These are phyloP conservation scores for Phaedon cochleariae DNA, from an alignment of 2,888 invertebrate species.

Conservation along the genomic window DNA sequence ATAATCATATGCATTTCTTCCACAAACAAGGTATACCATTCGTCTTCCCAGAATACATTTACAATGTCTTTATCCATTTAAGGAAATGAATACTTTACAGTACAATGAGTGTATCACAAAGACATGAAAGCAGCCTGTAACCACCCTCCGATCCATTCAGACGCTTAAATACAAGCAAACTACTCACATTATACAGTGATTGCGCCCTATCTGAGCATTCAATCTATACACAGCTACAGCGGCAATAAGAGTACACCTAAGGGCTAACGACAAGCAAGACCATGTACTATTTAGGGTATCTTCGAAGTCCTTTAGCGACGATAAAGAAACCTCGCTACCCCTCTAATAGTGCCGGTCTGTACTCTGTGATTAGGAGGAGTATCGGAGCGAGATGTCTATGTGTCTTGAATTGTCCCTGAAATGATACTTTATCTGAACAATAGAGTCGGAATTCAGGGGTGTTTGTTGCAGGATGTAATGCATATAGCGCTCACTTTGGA, in stretches of 20 bases:
- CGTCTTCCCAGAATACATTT: neutral
- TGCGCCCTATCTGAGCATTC: constrained; percentile 43
- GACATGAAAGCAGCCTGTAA: constrained; percentile 10
- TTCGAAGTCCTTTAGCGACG: neutral
- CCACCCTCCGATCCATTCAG: constrained; percentile 13
- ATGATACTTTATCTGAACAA: constrained; percentile 51
- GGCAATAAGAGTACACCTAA: constrained; percentile 8
- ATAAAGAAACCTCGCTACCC: neutral
- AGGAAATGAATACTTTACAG: constrained; percentile 11
- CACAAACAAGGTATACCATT: too few relatives aligned
- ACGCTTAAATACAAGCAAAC: constrained; percentile 28
- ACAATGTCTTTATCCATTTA: neutral
- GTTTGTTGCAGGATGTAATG: constrained; percentile 48
- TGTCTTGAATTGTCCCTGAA: constrained; percentile 49
- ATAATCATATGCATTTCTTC: too few relatives aligned
- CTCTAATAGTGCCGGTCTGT: constrained; percentile 27
- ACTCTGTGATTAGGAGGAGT: constrained; percentile 47
- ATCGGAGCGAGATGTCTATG: constrained; percentile 45
- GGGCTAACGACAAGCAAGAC: neutral
- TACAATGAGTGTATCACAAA: constrained; percentile 1
- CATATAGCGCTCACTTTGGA: constrained; percentile 6
- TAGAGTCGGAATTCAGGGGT: constrained; percentile 45
- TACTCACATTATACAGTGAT: constrained; percentile 45
- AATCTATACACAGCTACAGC: constrained; percentile 11
- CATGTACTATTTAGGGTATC: neutral